These are phyloP conservation scores for Omphaloscelis lunosa DNA, from an alignment of 2,888 invertebrate genomes.

Conservation along the genomic window DNA sequence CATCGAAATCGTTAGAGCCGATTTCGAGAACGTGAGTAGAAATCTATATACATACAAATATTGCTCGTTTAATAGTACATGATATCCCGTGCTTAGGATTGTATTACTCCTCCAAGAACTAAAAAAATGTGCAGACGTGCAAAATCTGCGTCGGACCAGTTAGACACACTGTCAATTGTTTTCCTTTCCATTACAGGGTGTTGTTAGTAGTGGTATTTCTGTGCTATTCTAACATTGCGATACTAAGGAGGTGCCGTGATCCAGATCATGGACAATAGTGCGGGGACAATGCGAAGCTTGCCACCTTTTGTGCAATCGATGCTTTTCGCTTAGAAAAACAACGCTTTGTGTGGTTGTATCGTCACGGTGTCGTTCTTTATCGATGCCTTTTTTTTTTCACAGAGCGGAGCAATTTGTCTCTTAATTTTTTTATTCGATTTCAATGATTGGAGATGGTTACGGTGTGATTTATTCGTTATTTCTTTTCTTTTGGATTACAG, in stretches of 20 bases:
- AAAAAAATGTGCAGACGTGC: not conserved
- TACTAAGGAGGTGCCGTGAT: constrained; percentile 27
- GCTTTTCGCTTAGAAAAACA: constrained; percentile 46
- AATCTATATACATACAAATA: no score
- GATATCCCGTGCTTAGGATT: not conserved
- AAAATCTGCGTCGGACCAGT: not conserved
- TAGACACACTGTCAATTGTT: not conserved
- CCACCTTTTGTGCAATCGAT: constrained; percentile 60
- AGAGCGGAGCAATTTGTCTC: not conserved
- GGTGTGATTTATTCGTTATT: not conserved
- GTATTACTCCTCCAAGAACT: no score
- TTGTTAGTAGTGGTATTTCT: constrained; percentile 26
- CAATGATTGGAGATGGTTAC: not conserved
- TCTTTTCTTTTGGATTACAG: not conserved
- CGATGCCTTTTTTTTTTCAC: not conserved
- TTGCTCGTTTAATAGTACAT: no score
- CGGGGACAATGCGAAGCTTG: constrained; percentile 53
- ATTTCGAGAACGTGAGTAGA: no score
- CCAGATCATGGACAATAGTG: constrained; percentile 60
- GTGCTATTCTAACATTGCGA: not conserved
- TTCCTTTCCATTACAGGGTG: not conserved
- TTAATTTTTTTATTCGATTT: constrained; percentile 18
- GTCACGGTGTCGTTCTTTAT: constrained; percentile 25
- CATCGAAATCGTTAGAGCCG: no score
- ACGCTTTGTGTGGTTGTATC: constrained; percentile 26